Percentiles rank a stretch among this genome's conserved stretches.
Evolutionary conservation across 2,113 vertebrate genomes (phyloP).

Genomic region (Phalacrocorax pelagicus): DNA sequence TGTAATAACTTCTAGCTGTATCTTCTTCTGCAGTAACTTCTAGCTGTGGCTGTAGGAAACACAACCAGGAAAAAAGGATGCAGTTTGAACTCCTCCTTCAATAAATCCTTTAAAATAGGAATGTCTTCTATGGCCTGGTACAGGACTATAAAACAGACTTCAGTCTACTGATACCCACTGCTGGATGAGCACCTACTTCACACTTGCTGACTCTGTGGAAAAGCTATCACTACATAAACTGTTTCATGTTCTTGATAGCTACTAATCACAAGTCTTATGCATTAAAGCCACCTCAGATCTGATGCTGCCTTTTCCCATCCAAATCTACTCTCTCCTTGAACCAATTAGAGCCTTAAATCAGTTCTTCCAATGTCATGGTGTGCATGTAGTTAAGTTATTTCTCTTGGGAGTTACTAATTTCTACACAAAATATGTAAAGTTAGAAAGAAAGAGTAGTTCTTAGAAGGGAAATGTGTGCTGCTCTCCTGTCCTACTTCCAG

Average conservation of each 20-base stretch:
- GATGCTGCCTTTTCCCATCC: background rate
- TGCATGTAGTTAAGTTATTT: background rate
- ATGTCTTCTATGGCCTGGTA: background rate
- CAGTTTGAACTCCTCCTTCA: background rate
- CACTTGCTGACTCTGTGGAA: background rate
- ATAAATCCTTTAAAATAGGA: background rate
- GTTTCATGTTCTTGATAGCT: accelerated
- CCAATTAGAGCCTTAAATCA: background rate
- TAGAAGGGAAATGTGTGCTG: background rate
- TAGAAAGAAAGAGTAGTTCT: background rate
- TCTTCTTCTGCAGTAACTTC: background rate
- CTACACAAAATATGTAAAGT: background rate
- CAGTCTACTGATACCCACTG: background rate
- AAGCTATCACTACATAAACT: background rate
- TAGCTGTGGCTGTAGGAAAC: background rate
- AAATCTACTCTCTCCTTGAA: background rate
- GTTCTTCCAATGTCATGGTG: background rate
- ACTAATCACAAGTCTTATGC: no score
- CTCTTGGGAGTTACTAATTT: background rate
- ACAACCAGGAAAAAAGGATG: background rate
- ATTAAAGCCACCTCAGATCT: background rate
- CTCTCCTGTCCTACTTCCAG: background rate
- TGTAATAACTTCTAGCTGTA: background rate
- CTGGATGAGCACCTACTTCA: background rate
- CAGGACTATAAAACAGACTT: background rate